These are phyloP conservation scores for Microcaecilia unicolor DNA, from an alignment of 2,797 vertebrate species.

Conservation along the genomic window DNA sequence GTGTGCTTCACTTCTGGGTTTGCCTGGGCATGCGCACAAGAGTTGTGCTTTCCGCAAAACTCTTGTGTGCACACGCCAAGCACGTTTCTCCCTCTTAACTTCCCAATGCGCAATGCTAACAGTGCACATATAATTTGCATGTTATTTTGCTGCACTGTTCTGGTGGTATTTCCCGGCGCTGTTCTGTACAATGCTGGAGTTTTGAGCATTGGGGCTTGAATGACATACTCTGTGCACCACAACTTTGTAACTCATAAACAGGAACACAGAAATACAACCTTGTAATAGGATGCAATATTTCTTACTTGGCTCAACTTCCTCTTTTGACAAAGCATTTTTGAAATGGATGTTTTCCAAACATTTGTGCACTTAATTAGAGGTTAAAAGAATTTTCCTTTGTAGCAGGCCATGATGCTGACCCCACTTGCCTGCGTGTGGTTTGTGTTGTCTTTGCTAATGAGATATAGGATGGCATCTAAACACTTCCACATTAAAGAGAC, in stretches of 20 bases:
- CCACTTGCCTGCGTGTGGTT: constrained; percentile 35
- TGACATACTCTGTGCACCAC: too few relatives aligned
- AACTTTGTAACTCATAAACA: neutral
- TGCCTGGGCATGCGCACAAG: too few relatives aligned
- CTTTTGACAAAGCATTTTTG: constrained; percentile 18
- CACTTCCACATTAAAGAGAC: constrained; percentile 66
- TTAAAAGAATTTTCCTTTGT: constrained; percentile 34
- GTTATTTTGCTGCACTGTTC: too few relatives aligned
- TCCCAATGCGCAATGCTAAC: too few relatives aligned
- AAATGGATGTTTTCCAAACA: constrained; percentile 16
- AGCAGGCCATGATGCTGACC: constrained; percentile 20
- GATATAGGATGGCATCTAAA: constrained; percentile 70
- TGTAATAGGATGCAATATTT: neutral
- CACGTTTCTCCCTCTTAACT: too few relatives aligned
- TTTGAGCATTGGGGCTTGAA: too few relatives aligned
- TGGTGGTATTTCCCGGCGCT: too few relatives aligned
- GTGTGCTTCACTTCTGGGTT: too few relatives aligned
- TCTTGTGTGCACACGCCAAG: too few relatives aligned
- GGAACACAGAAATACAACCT: constrained; percentile 1
- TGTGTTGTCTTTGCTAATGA: constrained; percentile 66
- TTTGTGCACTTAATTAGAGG: constrained; percentile 34
- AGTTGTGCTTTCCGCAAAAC: too few relatives aligned
- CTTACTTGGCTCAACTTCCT: neutral
- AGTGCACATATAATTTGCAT: too few relatives aligned
- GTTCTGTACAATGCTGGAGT: too few relatives aligned